Conservation (phyloP, 2,797 vertebrate species). For the Myoxocephalus aenaeus region DNA sequence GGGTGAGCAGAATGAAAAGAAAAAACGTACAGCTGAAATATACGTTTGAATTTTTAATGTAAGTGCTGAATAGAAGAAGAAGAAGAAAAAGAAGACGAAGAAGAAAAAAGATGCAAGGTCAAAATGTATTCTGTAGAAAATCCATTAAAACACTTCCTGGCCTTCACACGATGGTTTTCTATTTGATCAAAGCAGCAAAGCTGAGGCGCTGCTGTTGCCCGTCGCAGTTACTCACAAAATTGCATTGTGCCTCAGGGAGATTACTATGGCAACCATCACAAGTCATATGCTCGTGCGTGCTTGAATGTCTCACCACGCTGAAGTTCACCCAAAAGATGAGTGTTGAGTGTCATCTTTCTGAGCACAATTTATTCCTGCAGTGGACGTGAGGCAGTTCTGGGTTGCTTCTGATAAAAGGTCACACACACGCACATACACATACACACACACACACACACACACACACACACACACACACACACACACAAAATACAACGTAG, state of each 20-base stretch:
- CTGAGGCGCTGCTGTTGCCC: conserved; percentile 47
- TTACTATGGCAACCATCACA: conserved; percentile 74
- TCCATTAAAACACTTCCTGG: conserved; percentile 18
- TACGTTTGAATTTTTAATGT: background rate
- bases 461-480: too few relatives aligned
- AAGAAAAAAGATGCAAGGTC: conserved; percentile 11
- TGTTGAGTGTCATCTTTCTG: conserved; percentile 35
- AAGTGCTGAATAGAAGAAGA: background rate
- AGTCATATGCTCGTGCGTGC: conserved; percentile 46
- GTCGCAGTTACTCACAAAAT: conserved; percentile 61
- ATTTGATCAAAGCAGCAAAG: conserved; percentile 47
- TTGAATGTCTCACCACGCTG: conserved; percentile 20
- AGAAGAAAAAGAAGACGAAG: background rate
- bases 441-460: too few relatives aligned
- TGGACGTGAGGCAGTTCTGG: conserved; percentile 33
- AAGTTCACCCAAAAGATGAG: conserved; percentile 54
- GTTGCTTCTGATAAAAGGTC: conserved; percentile 43
- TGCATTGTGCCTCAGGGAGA: conserved; percentile 66
- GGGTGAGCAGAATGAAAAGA: background rate
- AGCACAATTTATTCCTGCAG: background rate
- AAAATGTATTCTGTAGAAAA: conserved; percentile 14
- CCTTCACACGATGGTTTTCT: conserved; percentile 22
- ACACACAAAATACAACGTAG: conserved; percentile 18
- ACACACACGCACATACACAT: too few relatives aligned
- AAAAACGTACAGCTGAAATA: background rate